phyloP scores from a whole-genome alignment of 2,113 vertebrate genomes.

The Pongo abelii region DNA sequence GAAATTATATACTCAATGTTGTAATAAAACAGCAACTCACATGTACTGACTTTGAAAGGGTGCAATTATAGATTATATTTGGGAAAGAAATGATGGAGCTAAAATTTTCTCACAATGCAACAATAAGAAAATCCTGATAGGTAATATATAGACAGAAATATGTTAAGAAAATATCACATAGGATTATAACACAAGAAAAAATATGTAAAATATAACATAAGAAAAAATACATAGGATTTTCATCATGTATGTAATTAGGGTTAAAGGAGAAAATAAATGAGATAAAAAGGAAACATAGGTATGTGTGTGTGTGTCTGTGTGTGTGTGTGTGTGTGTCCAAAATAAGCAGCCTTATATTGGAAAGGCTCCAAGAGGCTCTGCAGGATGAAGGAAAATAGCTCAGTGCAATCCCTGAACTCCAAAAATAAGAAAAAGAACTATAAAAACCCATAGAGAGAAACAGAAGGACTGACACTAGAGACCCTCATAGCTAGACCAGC shows the following conservation, averaged over 20 bases:
- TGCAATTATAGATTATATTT: background rate
- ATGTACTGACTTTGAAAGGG: background rate
- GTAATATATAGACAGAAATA: background rate
- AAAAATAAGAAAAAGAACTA: background rate
- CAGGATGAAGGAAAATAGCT: background rate
- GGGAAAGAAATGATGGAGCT: background rate
- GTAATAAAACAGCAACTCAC: background rate
- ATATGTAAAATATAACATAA: background rate
- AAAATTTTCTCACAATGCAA: background rate
- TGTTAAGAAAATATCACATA: background rate
- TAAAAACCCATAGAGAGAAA: background rate
- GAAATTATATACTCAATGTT: background rate
- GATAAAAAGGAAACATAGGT: background rate
- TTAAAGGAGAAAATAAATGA: background rate
- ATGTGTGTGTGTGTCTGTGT: too few species aligned
- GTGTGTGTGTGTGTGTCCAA: background rate
- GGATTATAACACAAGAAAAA: background rate
- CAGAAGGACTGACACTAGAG: background rate
- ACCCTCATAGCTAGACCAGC: background rate
- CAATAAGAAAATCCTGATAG: background rate
- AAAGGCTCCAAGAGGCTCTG: background rate
- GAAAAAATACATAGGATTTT: background rate
- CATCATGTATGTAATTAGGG: background rate
- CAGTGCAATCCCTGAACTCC: background rate
- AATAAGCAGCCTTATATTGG: background rate